Conservation (phyloP, 2,888 invertebrate genomes). For the Aspidiotus destructor region DNA sequence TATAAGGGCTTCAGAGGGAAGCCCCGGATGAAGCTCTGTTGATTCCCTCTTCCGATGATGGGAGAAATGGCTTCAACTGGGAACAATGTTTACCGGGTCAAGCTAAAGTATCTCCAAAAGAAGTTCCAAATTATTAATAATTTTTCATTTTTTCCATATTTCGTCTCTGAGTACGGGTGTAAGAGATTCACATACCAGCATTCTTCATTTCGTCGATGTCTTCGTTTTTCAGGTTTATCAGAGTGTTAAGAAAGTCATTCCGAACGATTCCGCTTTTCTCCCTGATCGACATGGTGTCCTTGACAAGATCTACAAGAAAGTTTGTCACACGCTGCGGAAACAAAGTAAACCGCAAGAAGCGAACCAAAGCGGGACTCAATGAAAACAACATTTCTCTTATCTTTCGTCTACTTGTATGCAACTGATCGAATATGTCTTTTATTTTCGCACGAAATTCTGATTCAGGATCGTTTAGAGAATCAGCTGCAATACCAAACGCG, state of each 20-base stretch:
- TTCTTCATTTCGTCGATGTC: neutral
- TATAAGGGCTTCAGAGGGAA: no score
- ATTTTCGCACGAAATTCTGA: slow-evolving; percentile 15
- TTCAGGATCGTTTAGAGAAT: slow-evolving; percentile 12
- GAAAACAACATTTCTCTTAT: neutral
- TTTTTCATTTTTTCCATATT: no score
- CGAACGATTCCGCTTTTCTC: slow-evolving; percentile 14
- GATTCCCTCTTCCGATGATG: no score
- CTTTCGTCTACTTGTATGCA: no score
- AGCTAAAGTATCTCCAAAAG: no score
- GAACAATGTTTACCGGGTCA: no score
- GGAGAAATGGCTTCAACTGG: no score
- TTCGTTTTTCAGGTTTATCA: slow-evolving; percentile 16
- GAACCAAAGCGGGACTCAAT: neutral
- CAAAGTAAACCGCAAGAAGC: neutral
- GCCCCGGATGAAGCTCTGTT: no score
- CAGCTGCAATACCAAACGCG: slow-evolving; percentile 21
- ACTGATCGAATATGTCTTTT: neutral
- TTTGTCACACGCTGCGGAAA: slow-evolving; percentile 14
- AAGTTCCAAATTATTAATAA: no score
- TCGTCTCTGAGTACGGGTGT: no score
- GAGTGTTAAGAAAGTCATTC: slow-evolving; percentile 22
- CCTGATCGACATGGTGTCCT: slow-evolving; percentile 22
- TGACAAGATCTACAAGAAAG: slow-evolving; percentile 23
- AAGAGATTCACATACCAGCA: no score